Base-by-base conservation (phyloP, 2,888 invertebrate species). In the Agrochola litura region DNA sequence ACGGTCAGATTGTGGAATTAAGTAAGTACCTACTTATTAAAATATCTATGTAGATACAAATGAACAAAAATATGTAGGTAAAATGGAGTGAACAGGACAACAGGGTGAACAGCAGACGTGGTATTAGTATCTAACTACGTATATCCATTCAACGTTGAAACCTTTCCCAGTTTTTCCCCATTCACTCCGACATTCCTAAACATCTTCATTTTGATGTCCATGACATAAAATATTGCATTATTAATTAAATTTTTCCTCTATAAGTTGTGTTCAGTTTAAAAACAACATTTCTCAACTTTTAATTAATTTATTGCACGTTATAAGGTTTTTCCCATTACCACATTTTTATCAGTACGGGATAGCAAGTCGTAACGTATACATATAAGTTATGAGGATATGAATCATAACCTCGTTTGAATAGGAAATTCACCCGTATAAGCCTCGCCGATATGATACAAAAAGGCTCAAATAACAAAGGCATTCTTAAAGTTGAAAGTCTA, bases 1-100 rank as follows among this genome's bases (percentile, higher is more conserved):
- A 82, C 52, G 5, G 79, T 25, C n/a, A 25, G 58, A 73, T 64
- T 75, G 64, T 52, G 30, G 46, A 14, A 16, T 14, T 5, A 64
- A 66, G 25, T 52, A 37, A 10, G 9, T 22, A 52, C 16, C 37
- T 68, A 37, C n/a, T 68, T 54, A 52, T 67, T 37, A 19, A 12
- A 30, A 22, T 52, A 67, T 3, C 2, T 52, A 49, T 30, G 30
- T 22, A 22, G 12, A 46, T 30, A 66, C 10, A 37, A 37, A 3
- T 37, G 37, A 4, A 37, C 37, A 37, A 37, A 5, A 37, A 37
- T 37, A 37, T 37, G 4, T 37, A 37, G 19, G 25, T 43, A 12
- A 12, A 46, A 46, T 25, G 19, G 10, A 6, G 16, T 43, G 10
- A 43, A 43, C 6, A 10, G 41, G 37, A 63, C 10, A 12, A 63